These are phyloP conservation scores for Drosophila meridionalis DNA, from an alignment of 2,888 invertebrate species.

Conservation along the genomic window DNA sequence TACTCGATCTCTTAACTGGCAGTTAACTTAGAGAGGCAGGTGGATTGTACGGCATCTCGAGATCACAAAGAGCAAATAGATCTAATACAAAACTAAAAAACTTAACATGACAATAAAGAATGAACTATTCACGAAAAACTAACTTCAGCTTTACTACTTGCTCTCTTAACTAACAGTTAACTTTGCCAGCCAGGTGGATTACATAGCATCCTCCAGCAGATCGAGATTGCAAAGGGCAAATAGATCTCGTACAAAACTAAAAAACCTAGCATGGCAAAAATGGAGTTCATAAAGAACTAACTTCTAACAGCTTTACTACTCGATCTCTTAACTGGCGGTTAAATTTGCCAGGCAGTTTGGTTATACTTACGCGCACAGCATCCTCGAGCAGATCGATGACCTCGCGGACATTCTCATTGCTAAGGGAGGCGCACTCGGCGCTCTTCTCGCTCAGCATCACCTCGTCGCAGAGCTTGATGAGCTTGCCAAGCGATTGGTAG, in stretches of 20 bases:
- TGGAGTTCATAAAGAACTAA: not conserved
- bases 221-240: no score
- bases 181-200: no score
- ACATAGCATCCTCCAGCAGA: no score
- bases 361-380: conserved; percentile 88
- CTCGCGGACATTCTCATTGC: conserved; percentile 88
- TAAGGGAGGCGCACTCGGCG: conserved; percentile 85
- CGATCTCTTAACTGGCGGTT: not conserved
- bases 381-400: conserved; percentile 90
- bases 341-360: not conserved
- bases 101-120: no score
- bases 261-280: no score
- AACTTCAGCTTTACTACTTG: no score
- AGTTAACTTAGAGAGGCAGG: not conserved
- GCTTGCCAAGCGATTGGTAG: conserved; percentile 93
- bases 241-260: no score
- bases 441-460: conserved; percentile 89
- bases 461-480: conserved; percentile 96
- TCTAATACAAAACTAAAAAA: no score
- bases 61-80: no score
- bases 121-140: no score
- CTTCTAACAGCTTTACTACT: not conserved
- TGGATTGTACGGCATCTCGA: conserved; percentile 26
- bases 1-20: not conserved
- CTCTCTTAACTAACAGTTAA: no score